Evolutionary conservation across 2,888 invertebrate genomes (phyloP), one percentile per base, ranked within the genome.

Genomic region (Nymphalis c-album): DNA sequence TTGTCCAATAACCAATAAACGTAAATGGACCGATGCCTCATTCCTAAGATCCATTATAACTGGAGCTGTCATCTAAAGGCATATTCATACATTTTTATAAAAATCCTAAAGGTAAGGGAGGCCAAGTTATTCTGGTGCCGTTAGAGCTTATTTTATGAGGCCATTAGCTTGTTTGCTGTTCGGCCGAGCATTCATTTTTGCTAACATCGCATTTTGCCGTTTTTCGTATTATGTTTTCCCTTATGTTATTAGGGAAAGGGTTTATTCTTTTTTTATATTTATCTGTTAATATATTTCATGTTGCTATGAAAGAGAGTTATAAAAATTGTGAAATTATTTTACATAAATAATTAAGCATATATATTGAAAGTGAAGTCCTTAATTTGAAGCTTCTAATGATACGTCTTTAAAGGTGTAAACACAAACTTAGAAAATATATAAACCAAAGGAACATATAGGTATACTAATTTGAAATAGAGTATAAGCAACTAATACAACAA

Each of bases 1-100:
- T 85, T 85, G 84, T 85, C 88, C 84, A 88, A 88, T 81, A 84
- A 85, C 84, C 86, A 87, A 89, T 88, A 88, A 88, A 90, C 76
- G 82, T 80, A 87, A 91, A 91, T 88, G 87, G 87, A 75, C 78
- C 85, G 83, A 82, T 78, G 78, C 78, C 83, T 85, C 81, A 84
- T 83, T 81, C 78, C 76, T 80, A 73, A 72, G 75, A 79, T 77
- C 87, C 80, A 81, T 68, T 70, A 17, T 84, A 81, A 62, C 66
- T 70, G 80, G 87, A 80, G 67, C 84, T 68, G 71, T 71, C 47
- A 55, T 45, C 18, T 55, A n/a, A n/a, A 55, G 3, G n/a, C 2
- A 31, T 35, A 40, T 45, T 65, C 62, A 53, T 63, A 60, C 46
- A 60, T 60, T 62, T 26, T 59, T 40, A 48, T 58, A 17, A 22